A percentile compares a stretch with the other conserved stretches of the same genome.
These are phyloP conservation scores for Lepeophtheirus nordmannii DNA, from an alignment of 2,888 invertebrate genomes.

Conservation along the genomic window DNA sequence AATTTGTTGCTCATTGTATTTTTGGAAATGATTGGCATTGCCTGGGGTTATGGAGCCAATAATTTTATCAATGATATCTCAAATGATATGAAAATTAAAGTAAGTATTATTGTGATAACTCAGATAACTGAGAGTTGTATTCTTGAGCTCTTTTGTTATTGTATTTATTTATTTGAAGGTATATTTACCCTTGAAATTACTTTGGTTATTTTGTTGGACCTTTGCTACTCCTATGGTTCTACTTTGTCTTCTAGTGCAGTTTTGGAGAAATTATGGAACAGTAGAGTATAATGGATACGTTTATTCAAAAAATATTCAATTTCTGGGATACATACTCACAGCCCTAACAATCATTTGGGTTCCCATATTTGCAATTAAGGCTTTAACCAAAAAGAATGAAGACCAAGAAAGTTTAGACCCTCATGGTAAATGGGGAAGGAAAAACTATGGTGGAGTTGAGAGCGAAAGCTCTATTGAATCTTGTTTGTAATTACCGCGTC, in stretches of 20 bases:
- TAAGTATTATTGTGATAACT: not conserved
- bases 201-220: slow-evolving; percentile 8
- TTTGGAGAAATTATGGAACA: slow-evolving; percentile 7
- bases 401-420: not conserved
- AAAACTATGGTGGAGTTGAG: not conserved
- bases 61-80: slow-evolving; percentile 16
- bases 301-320: slow-evolving; percentile 15
- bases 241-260: slow-evolving; percentile 1
- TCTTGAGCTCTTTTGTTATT: not conserved
- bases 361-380: slow-evolving; percentile 4
- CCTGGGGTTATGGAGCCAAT: slow-evolving; percentile 18
- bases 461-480: no score
- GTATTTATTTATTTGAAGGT: not conserved
- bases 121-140: no score
- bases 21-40: slow-evolving; percentile 14
- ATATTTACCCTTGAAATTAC: not conserved
- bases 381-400: not conserved
- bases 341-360: slow-evolving; percentile 9
- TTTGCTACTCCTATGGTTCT: slow-evolving; percentile 12
- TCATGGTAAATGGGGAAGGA: not conserved
- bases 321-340: slow-evolving; percentile 12
- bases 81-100: slow-evolving; percentile 1
- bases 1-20: slow-evolving; percentile 20
- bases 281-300: slow-evolving; percentile 8
- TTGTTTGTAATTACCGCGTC: no score